A percentile compares a stretch with the other conserved stretches of the same genome.
Conservation (phyloP, 2,113 vertebrate genomes). For the Aphelocoma coerulescens region DNA sequence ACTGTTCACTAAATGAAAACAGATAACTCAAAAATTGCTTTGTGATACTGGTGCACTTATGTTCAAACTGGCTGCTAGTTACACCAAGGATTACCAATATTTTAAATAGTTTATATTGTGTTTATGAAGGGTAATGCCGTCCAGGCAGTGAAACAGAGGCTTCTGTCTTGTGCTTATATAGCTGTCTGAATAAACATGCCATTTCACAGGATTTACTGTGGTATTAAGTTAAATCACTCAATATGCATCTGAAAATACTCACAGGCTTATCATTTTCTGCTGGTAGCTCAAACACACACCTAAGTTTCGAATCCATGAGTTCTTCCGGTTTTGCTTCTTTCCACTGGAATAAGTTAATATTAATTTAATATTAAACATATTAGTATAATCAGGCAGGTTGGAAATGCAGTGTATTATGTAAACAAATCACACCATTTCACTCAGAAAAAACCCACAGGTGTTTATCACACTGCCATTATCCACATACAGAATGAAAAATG, state of each 20-base stretch:
- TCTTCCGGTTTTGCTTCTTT: conserved; percentile 98
- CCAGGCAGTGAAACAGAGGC: neutral
- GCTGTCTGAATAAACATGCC: neutral
- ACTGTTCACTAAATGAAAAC: neutral
- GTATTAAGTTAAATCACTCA: neutral
- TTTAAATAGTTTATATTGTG: neutral
- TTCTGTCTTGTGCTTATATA: neutral
- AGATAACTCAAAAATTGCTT: neutral
- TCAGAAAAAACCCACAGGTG: neutral
- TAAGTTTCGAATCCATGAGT: conserved; percentile 99
- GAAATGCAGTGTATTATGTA: conserved; percentile 4
- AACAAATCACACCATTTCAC: conserved; percentile 28
- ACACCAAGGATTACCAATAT: neutral
- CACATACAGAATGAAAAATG: neutral
- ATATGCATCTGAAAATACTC: conserved; percentile 65
- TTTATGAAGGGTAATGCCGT: neutral
- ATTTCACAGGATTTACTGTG: neutral
- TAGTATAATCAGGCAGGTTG: conserved; percentile 26
- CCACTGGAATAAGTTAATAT: conserved; percentile 82
- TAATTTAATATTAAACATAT: conserved; percentile 56
- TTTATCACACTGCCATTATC: neutral
- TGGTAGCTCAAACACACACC: conserved; percentile 97
- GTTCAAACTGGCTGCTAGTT: neutral
- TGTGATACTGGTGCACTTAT: neutral
- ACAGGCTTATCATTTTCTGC: conserved; percentile 94